phyloP scores from a whole-genome alignment of 2,888 invertebrate species.

The Lissonota sp. region DNA sequence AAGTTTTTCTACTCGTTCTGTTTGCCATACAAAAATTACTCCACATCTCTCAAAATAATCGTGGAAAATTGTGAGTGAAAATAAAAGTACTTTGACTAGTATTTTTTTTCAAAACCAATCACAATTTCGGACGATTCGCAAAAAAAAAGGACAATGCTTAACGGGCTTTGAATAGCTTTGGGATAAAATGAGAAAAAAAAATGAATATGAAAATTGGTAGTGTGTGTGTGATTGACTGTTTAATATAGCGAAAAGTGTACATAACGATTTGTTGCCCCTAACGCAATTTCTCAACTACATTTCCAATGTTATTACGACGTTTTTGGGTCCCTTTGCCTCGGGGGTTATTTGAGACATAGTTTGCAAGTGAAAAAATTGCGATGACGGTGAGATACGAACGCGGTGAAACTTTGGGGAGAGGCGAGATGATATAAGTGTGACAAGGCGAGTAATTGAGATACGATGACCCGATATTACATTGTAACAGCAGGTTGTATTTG shows the following conservation, averaged over 20 bases:
- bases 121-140: conserved; percentile 50
- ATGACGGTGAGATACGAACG: conserved; percentile 67
- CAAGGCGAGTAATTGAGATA: conserved; percentile 80
- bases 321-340: no score
- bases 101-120: conserved; percentile 7
- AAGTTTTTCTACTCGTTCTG: background rate
- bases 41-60: conserved; percentile 70
- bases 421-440: conserved; percentile 80
- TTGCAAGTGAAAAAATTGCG: conserved; percentile 27
- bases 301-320: background rate
- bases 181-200: conserved; percentile 37
- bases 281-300: conserved; percentile 3
- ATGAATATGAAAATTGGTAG: conserved; percentile 48
- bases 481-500: background rate
- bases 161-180: conserved; percentile 59
- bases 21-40: conserved; percentile 64
- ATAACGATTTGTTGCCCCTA: background rate
- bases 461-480: conserved; percentile 37
- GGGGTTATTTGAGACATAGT: background rate
- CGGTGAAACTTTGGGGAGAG: conserved; percentile 78
- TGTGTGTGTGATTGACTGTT: conserved; percentile 69
- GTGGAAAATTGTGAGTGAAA: conserved; percentile 18
- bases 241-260: conserved; percentile 12
- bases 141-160: conserved; percentile 52
- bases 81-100: conserved; percentile 12